Percentiles rank a stretch among this genome's conserved stretches.
phyloP scores from a whole-genome alignment of 2,113 vertebrate species.

The Campylomormyrus numenius region DNA sequence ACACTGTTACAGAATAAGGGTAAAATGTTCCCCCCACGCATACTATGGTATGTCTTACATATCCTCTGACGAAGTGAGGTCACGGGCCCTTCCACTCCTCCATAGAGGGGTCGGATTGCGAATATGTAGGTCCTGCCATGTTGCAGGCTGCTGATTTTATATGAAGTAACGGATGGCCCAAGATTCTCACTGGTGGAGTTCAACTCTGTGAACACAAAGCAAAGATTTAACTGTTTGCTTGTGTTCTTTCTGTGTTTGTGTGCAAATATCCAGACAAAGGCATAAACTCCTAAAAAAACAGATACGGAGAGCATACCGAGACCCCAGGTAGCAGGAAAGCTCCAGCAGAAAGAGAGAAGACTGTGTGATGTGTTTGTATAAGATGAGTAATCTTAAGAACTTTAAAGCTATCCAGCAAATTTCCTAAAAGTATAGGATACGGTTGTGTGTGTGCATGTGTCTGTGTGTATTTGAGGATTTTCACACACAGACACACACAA shows the following conservation, averaged over 20 bases:
- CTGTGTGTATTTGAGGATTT: not conserved
- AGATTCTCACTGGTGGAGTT: constrained; percentile 58
- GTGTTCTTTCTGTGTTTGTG: not conserved
- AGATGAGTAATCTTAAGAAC: not conserved
- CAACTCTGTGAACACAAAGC: constrained; percentile 54
- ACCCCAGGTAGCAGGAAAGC: not conserved
- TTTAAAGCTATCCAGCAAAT: not conserved
- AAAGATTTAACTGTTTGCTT: not conserved
- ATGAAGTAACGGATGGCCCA: constrained; percentile 50
- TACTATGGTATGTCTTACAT: constrained; percentile 48
- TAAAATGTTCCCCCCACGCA: not conserved
- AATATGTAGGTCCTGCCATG: constrained; percentile 66
- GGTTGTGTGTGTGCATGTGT: not conserved
- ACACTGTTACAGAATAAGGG: not conserved
- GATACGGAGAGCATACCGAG: not conserved
- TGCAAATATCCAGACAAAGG: not conserved
- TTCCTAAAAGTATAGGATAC: not conserved
- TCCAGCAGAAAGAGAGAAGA: not conserved
- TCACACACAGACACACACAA: not conserved
- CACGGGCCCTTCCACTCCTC: constrained; percentile 61
- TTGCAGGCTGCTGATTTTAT: constrained; percentile 56
- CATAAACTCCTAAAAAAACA: not conserved
- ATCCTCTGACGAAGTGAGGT: constrained; percentile 59
- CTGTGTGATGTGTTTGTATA: not conserved
- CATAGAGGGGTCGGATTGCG: constrained; percentile 69